phyloP scores from a whole-genome alignment of 1,140 invertebrate genomes.

The Patella vulgata region DNA sequence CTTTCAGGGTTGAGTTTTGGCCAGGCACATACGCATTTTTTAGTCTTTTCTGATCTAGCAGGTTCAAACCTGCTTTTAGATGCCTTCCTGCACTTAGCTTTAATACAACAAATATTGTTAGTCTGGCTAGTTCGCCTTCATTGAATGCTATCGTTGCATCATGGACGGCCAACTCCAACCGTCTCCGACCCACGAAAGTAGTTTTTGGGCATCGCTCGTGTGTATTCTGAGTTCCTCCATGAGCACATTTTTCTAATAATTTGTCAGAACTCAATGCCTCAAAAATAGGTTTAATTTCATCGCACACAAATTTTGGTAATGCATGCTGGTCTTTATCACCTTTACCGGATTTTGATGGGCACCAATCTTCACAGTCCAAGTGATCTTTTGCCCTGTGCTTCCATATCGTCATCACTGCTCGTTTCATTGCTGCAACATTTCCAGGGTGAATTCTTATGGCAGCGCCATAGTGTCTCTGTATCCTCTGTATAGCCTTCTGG shows the following conservation, averaged over 20 bases:
- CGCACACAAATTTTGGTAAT: conserved; percentile 11
- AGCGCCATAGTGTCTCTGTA: conserved; percentile 25
- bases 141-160: conserved; percentile 15
- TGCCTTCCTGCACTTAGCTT: too few relatives aligned
- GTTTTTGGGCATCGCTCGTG: conserved; percentile 20
- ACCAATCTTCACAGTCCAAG: conserved; percentile 14
- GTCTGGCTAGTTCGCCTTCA: background rate
- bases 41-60: too few relatives aligned
- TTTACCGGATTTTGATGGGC: background rate
- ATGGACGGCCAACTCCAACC: conserved; percentile 6
- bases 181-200: background rate
- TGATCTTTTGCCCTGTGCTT: conserved; percentile 9
- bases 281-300: conserved; percentile 18
- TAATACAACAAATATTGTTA: too few relatives aligned
- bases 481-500: conserved; percentile 7
- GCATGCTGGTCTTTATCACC: conserved; percentile 5
- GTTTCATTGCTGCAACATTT: conserved; percentile 9
- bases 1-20: too few relatives aligned
- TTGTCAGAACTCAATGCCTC: background rate
- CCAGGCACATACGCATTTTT: too few relatives aligned
- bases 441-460: conserved; percentile 17
- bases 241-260: conserved; percentile 16
- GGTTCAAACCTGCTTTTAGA: too few relatives aligned
- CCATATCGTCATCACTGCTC: conserved; percentile 16
- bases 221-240: conserved; percentile 22